phyloP scores from a whole-genome alignment of 2,888 invertebrate species.

The Morpho achilles region DNA sequence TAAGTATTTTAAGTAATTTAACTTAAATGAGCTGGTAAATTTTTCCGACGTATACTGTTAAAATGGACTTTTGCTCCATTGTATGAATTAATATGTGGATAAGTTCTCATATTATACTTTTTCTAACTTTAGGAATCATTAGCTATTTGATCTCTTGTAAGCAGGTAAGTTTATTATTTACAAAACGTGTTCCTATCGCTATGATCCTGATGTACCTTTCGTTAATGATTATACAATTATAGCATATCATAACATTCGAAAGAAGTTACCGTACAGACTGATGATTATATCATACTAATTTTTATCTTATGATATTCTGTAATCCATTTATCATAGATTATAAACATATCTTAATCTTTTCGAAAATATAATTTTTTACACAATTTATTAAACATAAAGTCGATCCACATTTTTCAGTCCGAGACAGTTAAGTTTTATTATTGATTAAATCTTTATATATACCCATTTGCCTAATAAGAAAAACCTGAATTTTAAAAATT shows the following conservation, averaged over 20 bases:
- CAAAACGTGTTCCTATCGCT: constrained; percentile 16
- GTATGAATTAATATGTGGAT: too few species aligned
- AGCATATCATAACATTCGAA: constrained; percentile 26
- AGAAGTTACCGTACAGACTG: constrained; percentile 26
- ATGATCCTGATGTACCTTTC: constrained; percentile 6
- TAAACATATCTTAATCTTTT: constrained; percentile 28
- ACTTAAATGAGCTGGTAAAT: too few species aligned
- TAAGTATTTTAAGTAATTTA: too few species aligned
- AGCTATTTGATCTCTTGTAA: constrained; percentile 1
- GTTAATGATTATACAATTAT: constrained; percentile 9
- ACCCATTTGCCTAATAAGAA: too few species aligned
- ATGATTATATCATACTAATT: constrained; percentile 26
- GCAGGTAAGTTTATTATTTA: constrained; percentile 1
- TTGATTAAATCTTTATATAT: too few species aligned
- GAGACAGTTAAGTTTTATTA: neutral
- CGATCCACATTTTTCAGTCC: neutral
- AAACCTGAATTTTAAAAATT: too few species aligned
- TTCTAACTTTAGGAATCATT: too few species aligned
- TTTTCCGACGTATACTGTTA: too few species aligned
- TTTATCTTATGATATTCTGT: constrained; percentile 42
- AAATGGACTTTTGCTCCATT: too few species aligned
- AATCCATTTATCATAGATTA: constrained; percentile 22
- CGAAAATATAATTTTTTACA: constrained; percentile 16
- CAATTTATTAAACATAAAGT: constrained; percentile 12
- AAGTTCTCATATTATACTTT: too few species aligned